Conservation (phyloP, 2,888 invertebrate genomes). For the Oscheius onirici region DNA sequence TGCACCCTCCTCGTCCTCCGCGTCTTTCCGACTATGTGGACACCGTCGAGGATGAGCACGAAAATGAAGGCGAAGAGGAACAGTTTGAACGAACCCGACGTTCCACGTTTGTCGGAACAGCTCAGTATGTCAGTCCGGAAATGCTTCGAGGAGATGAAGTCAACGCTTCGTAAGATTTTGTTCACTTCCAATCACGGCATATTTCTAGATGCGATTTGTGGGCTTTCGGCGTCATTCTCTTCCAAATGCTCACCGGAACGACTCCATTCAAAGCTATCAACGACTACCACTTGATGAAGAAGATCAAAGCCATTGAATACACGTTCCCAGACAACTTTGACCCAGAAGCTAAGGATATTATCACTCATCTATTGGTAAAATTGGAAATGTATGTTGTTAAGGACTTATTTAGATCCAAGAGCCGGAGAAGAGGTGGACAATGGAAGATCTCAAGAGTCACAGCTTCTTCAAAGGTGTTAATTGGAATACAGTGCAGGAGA, state of each 20-base stretch:
- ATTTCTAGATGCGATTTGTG: slow-evolving; percentile 81
- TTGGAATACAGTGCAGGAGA: slow-evolving; percentile 80
- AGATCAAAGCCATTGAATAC: slow-evolving; percentile 87
- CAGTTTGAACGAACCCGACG: slow-evolving; percentile 26
- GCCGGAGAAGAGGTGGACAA: slow-evolving; percentile 80
- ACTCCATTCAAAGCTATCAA: slow-evolving; percentile 89
- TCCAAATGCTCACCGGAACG: slow-evolving; percentile 90
- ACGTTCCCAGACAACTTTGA: slow-evolving; percentile 92
- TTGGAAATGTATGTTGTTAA: no score
- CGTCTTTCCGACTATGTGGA: slow-evolving; percentile 3
- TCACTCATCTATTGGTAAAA: slow-evolving; percentile 83
- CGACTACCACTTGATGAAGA: slow-evolving; percentile 95
- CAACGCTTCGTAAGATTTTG: slow-evolving; percentile 51
- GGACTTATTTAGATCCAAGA: slow-evolving; percentile 71
- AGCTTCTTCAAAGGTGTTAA: slow-evolving; percentile 85
- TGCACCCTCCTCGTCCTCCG: slow-evolving; percentile 18
- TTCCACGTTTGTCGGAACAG: slow-evolving; percentile 89
- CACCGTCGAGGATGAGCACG: neutral
- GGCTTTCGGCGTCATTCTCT: slow-evolving; percentile 82
- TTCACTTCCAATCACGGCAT: neutral
- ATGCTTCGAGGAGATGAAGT: slow-evolving; percentile 77
- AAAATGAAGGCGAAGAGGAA: slow-evolving; percentile 74
- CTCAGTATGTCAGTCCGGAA: slow-evolving; percentile 98
- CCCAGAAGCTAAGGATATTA: slow-evolving; percentile 85
- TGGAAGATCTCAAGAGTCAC: slow-evolving; percentile 83